Base-by-base conservation (phyloP, 92 coral and sea anemone species). In the Isaurus tuberculatus region DNA sequence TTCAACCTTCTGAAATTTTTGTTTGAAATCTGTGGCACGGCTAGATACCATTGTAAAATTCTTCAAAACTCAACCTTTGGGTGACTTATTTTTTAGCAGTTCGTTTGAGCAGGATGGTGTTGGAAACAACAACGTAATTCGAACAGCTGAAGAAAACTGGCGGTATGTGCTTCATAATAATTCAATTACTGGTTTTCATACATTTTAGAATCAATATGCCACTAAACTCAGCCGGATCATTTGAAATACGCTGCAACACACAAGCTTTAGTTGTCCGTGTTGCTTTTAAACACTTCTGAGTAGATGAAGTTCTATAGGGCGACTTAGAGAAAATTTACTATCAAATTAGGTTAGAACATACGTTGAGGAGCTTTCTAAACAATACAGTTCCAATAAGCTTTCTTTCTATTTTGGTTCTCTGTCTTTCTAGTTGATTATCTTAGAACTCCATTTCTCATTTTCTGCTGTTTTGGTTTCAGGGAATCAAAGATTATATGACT, bases 401-500 rank as follows among this genome's bases (percentile, higher is more conserved):
- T 22, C 19, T 55, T 55, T 22, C 5, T 55, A 15, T 22, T 14
- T 17, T 6, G 20, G n/a, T n/a, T n/a, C n/a, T n/a, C n/a, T n/a
- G n/a, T n/a, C 63, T 17, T 22, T 55, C 63, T 22, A 17, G 5
- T 20, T 14, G 20, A 22, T 0, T 17, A 26, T 43, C 8, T 43
- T 11, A 27, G 11, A 8, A 43, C n/a, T 23, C 16, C 2, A 14
- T 23, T 3, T 73, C n/a, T 23, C 16, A 0, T 3, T 23, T 3
- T 73, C n/a, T 34, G 11, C 64, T 51, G 40, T 73, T 51, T 28
- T 42, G 79, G 1, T 73, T 73, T 74, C 80, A 74, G 80, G 66
- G 80, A 74, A 19, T 74, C 80, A 51, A 74, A 74, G 65, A 16
- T 74, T 23, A 74, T 74, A 49, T 74, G 66, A 74, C 80, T 73